phyloP scores from a whole-genome alignment of 1,140 invertebrate species.

The Solenopsis fugax region DNA sequence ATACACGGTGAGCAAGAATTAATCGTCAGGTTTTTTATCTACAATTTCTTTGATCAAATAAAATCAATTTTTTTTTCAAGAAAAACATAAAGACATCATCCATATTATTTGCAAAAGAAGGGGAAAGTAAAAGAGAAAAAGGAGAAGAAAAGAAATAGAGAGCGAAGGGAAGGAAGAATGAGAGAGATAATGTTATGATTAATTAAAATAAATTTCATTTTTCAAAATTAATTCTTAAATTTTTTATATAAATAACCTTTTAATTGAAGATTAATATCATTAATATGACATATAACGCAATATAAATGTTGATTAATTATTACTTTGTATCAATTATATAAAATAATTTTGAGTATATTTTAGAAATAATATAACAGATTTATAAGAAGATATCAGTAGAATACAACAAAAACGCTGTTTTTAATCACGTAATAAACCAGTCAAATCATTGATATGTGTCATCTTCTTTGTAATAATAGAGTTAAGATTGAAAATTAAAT shows the following conservation, averaged over 20 bases:
- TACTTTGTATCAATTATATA: not conserved
- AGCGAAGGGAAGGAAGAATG: not conserved
- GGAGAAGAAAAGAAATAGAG: not conserved
- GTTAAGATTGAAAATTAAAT: not conserved
- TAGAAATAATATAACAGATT: not conserved
- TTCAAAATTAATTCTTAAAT: not conserved
- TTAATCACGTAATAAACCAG: not conserved
- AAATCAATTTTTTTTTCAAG: not conserved
- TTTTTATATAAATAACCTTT: constrained; percentile 9
- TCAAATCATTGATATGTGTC: not conserved
- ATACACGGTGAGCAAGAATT: not conserved
- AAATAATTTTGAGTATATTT: not conserved
- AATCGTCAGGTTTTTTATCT: not conserved
- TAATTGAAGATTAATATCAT: not conserved
- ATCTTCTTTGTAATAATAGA: not conserved
- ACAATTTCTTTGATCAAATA: not conserved
- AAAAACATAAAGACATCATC: not conserved
- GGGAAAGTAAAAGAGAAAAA: not conserved
- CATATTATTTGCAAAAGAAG: not conserved
- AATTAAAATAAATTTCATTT: constrained; percentile 1
- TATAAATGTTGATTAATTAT: not conserved
- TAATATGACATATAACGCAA: not conserved
- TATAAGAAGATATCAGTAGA: not conserved
- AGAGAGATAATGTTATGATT: not conserved
- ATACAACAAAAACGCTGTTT: not conserved